Percentiles rank a stretch among this genome's conserved stretches.
These are phyloP conservation scores for Albula glossodonta DNA, from an alignment of 2,113 vertebrate species.

Conservation along the genomic window DNA sequence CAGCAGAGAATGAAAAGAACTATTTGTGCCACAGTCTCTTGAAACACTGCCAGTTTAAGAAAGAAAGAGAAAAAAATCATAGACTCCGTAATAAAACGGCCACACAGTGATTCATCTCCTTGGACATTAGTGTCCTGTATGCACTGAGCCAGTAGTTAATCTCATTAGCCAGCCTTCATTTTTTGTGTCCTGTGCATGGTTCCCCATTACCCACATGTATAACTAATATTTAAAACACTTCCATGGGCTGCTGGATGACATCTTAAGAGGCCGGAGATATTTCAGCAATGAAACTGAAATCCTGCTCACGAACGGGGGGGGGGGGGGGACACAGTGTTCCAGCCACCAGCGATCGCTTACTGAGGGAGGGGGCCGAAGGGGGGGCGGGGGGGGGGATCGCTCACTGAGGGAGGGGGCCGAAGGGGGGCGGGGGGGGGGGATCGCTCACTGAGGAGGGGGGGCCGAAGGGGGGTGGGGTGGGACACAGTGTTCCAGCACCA, in stretches of 20 bases:
- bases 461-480: too few species aligned
- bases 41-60: slow-evolving; percentile 49
- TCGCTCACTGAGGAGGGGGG: too few species aligned
- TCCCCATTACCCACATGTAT: slow-evolving; percentile 35
- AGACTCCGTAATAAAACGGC: slow-evolving; percentile 48
- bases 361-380: too few species aligned
- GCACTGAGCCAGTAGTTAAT: slow-evolving; percentile 46
- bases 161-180: slow-evolving; percentile 32
- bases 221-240: slow-evolving; percentile 45
- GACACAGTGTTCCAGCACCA: too few species aligned
- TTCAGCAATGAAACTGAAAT: slow-evolving; percentile 16
- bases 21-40: slow-evolving; percentile 53
- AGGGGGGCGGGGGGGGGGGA: too few species aligned
- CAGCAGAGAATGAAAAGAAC: slow-evolving; percentile 44
- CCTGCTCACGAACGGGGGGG: neutral
- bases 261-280: slow-evolving; percentile 29
- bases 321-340: neutral
- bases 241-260: slow-evolving; percentile 27
- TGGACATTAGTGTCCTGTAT: slow-evolving; percentile 26
- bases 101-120: slow-evolving; percentile 50
- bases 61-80: slow-evolving; percentile 31
- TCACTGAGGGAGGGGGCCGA: too few species aligned
- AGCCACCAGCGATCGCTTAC: neutral
- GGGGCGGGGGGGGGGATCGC: too few species aligned
- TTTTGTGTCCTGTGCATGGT: slow-evolving; percentile 13